These are phyloP conservation scores for Yponomeuta evonymella DNA, from an alignment of 2,888 invertebrate genomes.

Conservation along the genomic window DNA sequence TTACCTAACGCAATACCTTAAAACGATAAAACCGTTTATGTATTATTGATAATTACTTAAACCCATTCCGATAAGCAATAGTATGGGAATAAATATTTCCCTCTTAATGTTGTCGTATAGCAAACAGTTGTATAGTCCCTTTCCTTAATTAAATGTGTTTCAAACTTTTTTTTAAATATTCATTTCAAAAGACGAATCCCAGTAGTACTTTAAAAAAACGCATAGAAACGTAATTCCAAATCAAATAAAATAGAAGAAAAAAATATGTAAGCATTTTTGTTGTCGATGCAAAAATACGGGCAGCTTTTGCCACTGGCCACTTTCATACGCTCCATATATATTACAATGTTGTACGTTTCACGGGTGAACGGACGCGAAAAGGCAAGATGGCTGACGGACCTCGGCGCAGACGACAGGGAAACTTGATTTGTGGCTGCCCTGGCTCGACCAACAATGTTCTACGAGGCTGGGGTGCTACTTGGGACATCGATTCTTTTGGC, in stretches of 20 bases:
- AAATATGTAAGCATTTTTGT: neutral
- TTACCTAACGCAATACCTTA: too few relatives aligned
- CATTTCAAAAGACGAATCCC: too few relatives aligned
- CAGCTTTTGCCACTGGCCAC: neutral
- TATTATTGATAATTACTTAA: too few relatives aligned
- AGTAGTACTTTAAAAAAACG: too few relatives aligned
- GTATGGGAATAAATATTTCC: too few relatives aligned
- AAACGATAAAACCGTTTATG: too few relatives aligned
- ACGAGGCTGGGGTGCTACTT: slow-evolving; percentile 25
- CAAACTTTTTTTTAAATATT: too few relatives aligned
- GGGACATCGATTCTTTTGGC: neutral
- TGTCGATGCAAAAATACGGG: neutral
- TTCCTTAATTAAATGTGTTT: too few relatives aligned
- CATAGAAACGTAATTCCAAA: neutral
- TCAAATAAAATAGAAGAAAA: neutral
- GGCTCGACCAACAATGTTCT: slow-evolving; percentile 34
- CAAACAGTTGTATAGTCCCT: too few relatives aligned
- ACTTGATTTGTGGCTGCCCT: slow-evolving; percentile 53
- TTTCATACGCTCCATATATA: slow-evolving; percentile 2
- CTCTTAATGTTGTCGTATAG: too few relatives aligned
- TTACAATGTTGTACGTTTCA: slow-evolving; percentile 24
- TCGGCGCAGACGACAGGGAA: slow-evolving; percentile 31
- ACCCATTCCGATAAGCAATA: too few relatives aligned
- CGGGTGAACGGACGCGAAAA: slow-evolving; percentile 42
- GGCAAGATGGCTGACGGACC: slow-evolving; percentile 43